These are phyloP conservation scores for Oxyura jamaicensis DNA, from an alignment of 2,113 vertebrate species.

Conservation along the genomic window DNA sequence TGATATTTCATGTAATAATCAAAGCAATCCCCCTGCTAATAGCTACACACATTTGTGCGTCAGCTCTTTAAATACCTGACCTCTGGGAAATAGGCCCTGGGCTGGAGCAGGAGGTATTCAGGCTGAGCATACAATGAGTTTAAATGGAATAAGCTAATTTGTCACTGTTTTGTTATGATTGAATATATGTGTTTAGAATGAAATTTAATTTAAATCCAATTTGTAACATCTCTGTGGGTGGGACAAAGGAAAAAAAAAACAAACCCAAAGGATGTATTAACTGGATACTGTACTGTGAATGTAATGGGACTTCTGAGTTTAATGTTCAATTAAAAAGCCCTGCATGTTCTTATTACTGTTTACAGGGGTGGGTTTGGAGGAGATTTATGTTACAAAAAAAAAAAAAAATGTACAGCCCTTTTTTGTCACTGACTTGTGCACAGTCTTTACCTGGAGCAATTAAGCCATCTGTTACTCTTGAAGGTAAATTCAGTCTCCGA, in stretches of 20 bases:
- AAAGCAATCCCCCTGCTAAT: neutral
- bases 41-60: neutral
- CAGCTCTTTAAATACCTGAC: constrained; percentile 35
- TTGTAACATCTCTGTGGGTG: constrained; percentile 73
- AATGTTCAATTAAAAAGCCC: constrained; percentile 54
- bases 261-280: constrained; percentile 50
- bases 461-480: constrained; percentile 28
- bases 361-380: constrained; percentile 39
- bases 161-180: constrained; percentile 70
- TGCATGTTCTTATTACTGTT: constrained; percentile 58
- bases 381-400: constrained; percentile 53
- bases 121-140: constrained; percentile 51
- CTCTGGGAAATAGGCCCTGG: constrained; percentile 43
- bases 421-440: constrained; percentile 8
- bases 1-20: constrained; percentile 33
- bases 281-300: constrained; percentile 26
- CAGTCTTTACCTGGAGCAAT: constrained; percentile 18
- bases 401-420: neutral
- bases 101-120: constrained; percentile 31
- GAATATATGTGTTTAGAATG: constrained; percentile 71
- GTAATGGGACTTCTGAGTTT: constrained; percentile 45
- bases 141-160: constrained; percentile 71
- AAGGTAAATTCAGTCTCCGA: constrained; percentile 39
- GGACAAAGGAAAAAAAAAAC: constrained; percentile 42
- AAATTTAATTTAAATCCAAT: constrained; percentile 78